Conservation (phyloP, 2,113 vertebrate genomes). For the Rynchops niger region DNA sequence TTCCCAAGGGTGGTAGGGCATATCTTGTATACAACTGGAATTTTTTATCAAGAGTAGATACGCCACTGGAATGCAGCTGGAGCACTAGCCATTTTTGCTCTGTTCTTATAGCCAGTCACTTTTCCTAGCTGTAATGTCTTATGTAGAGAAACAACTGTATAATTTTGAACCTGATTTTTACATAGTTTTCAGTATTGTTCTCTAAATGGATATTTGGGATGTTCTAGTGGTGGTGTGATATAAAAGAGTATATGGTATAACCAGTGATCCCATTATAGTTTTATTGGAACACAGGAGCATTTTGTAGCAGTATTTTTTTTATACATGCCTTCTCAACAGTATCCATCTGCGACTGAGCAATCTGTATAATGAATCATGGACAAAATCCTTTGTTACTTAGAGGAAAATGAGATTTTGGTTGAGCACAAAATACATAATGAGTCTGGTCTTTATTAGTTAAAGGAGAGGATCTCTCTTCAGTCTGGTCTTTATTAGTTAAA, state of each 20-base stretch:
- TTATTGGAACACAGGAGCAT: neutral
- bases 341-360: neutral
- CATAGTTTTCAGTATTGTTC: neutral
- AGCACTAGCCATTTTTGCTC: neutral
- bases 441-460: neutral
- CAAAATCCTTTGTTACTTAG: neutral
- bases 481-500: neutral
- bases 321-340: neutral
- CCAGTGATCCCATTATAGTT: neutral
- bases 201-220: neutral
- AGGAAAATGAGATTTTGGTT: neutral
- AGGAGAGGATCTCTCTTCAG: neutral
- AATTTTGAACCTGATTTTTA: neutral
- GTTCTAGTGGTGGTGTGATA: neutral
- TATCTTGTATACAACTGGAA: neutral
- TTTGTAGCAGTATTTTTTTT: neutral
- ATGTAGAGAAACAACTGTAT: constrained; percentile 48
- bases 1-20: neutral
- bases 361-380: neutral
- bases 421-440: neutral
- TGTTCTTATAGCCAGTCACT: neutral
- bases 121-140: constrained; percentile 60
- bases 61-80: neutral
- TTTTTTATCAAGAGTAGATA: neutral
- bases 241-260: neutral